A percentile compares a stretch with the other conserved stretches of the same genome.
Conservation (phyloP, 1,140 invertebrate species). For the Bursaphelenchus mucronatus region DNA sequence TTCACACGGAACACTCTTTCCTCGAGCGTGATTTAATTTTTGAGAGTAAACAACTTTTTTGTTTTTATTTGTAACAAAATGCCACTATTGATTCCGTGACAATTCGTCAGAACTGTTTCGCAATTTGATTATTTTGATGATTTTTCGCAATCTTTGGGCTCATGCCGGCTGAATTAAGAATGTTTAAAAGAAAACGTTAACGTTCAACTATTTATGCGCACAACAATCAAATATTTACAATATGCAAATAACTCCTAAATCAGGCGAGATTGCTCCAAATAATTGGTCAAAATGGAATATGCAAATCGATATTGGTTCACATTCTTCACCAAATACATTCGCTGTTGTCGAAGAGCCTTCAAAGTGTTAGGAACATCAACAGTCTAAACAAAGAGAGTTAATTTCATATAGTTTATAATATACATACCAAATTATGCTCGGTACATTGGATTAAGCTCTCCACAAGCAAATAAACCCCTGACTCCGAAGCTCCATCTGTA, state of each 20-base stretch:
- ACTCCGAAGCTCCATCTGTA: conserved; percentile 37
- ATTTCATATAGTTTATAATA: background rate
- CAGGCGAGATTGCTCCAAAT: conserved; percentile 39
- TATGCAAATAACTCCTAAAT: conserved; percentile 30
- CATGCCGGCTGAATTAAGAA: background rate
- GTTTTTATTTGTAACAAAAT: no score
- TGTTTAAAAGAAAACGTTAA: background rate
- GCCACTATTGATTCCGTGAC: no score
- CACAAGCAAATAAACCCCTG: conserved; percentile 40
- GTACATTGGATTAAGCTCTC: conserved; percentile 42
- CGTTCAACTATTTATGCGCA: background rate
- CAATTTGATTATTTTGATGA: no score
- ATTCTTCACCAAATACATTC: conserved; percentile 45
- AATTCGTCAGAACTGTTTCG: no score
- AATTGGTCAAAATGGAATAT: conserved; percentile 33
- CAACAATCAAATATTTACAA: conserved; percentile 2
- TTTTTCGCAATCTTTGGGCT: no score
- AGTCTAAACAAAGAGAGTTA: conserved; percentile 14
- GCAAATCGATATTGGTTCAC: conserved; percentile 37
- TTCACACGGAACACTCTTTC: no score
- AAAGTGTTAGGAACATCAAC: conserved; percentile 42
- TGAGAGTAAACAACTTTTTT: no score
- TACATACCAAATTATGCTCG: conserved; percentile 43
- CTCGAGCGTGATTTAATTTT: no score
- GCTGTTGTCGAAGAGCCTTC: conserved; percentile 39